phyloP scores from a whole-genome alignment of 2,797 vertebrate genomes.

The Tokudaia tokunoshimensis region DNA sequence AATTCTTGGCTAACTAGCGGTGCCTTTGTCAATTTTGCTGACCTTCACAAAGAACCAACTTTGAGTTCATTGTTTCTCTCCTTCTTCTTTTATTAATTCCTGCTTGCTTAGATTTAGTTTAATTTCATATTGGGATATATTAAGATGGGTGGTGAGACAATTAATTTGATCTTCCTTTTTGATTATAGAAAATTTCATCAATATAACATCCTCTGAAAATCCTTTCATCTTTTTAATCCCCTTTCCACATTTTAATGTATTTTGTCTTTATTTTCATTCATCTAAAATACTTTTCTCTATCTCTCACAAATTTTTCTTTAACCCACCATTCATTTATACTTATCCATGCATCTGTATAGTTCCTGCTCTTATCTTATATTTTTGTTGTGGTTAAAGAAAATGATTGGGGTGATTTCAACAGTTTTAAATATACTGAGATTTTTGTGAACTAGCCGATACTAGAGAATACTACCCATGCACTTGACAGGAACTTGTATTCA shows the following conservation, averaged over 20 bases:
- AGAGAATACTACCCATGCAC: not conserved
- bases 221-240: not conserved
- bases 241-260: not conserved
- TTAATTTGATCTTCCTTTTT: not conserved
- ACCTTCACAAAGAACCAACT: constrained; percentile 17
- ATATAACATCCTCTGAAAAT: not conserved
- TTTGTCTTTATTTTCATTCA: constrained; percentile 32
- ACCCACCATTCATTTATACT: not conserved
- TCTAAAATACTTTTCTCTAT: not conserved
- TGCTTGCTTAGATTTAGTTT: not conserved
- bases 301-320: not conserved
- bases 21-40: constrained; percentile 1
- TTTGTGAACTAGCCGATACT: not conserved
- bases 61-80: not conserved
- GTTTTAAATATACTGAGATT: not conserved
- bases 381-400: constrained; percentile 23
- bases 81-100: not conserved
- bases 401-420: not conserved
- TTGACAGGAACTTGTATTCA: not conserved
- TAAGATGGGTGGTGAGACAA: not conserved
- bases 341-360: not conserved
- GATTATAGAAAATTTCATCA: not conserved
- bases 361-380: not conserved
- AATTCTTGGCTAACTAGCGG: constrained; percentile 1
- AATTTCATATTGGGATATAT: not conserved